phyloP scores from a whole-genome alignment of 2,797 vertebrate species.

The Oreochromis grahami region DNA sequence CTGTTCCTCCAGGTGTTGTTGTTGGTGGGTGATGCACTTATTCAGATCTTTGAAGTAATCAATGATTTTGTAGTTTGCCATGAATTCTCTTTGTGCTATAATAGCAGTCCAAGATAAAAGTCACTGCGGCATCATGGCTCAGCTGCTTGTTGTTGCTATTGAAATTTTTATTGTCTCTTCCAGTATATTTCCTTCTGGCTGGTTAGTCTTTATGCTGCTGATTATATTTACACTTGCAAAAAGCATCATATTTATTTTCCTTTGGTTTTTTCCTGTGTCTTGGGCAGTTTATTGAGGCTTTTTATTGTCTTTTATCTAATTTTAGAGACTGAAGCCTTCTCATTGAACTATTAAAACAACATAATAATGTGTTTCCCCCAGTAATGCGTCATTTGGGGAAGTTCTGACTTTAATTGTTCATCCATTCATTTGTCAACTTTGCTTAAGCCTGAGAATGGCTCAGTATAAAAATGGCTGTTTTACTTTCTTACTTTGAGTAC shows the following conservation, averaged over 20 bases:
- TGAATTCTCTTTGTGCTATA: not conserved
- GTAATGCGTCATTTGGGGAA: not conserved
- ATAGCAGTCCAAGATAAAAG: not conserved
- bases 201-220: not conserved
- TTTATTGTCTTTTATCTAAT: not conserved
- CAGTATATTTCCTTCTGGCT: not conserved
- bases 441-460: not conserved
- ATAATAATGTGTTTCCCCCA: not conserved
- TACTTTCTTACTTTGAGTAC: not conserved
- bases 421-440: not conserved
- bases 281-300: not conserved
- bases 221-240: not conserved
- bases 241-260: not conserved
- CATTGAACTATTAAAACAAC: not conserved
- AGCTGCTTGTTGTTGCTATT: not conserved
- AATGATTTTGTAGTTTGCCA: not conserved
- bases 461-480: not conserved
- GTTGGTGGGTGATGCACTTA: not conserved
- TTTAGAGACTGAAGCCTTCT: not conserved
- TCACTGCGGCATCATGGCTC: not conserved
- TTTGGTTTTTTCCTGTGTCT: not conserved
- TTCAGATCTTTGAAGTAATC: not conserved
- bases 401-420: not conserved
- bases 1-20: not conserved
- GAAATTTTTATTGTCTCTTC: not conserved